Base-by-base conservation (phyloP, 2,888 invertebrate species). In the Calephelis perditalis region DNA sequence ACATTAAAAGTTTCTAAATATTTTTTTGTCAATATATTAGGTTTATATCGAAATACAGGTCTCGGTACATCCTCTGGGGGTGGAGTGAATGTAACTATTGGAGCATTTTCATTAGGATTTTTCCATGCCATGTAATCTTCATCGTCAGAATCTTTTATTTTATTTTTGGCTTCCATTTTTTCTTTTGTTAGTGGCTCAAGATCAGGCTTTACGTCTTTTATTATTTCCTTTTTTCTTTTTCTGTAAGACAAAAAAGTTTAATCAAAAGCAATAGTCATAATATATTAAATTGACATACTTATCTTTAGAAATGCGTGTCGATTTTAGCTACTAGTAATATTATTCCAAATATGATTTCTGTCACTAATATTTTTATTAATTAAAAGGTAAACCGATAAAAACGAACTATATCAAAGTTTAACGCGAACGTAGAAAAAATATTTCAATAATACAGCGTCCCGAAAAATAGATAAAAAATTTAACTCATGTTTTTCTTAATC, bases 121-220 rank as follows among this genome's bases (percentile, higher is more conserved):
- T 86, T 86, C 90, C 90, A 90, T 64, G 78, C 74, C 86, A 90
- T 88, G 62, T 89, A 90, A 61, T 89, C 89, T 74, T 90, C 90
- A 56, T 90, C 90, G 61, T 90, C 90, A 0, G 90, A 90, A 73
- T 90, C 87, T 77, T 89, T 90, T 40, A 75, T 79, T 76, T 88
- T 88, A n/a, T 76, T 63, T 75, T 83, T 85, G 46, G 73, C 73
- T 49, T 76, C 61, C 54, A 79, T 65, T 71, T 86, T 86, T 59
- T 71, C 78, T 71, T 82, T 83, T 43, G 70, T 69, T n/a, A 78
- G 71, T 62, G 79, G 70, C 61, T 82, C 78, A 69, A 78, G 43
- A 58, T 79, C 81, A 37, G 78, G 75, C 61, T 82, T 68, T 67
- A 76, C 79, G 56, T 86, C 84, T 73, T 88, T 86, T 26, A 72